Conservation (phyloP, 2,888 invertebrate species). For the Ophion ventricosus region DNA sequence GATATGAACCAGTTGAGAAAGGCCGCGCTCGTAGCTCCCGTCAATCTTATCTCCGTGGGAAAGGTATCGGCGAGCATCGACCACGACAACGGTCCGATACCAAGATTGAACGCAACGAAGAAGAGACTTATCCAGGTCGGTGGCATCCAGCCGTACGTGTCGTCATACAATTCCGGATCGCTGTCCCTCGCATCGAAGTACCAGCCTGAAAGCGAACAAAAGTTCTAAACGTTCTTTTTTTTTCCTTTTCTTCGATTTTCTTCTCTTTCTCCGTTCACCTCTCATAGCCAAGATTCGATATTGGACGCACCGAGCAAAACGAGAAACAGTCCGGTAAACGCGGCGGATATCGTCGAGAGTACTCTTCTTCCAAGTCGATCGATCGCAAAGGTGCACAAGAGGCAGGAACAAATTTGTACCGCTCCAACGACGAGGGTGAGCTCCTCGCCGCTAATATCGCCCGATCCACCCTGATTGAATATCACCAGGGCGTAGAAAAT, state of each 20-base stretch:
- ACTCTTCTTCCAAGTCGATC: constrained; percentile 75
- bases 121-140: constrained; percentile 73
- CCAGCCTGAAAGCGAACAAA: constrained; percentile 71
- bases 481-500: constrained; percentile 75
- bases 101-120: constrained; percentile 76
- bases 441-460: constrained; percentile 73
- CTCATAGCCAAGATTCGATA: not conserved
- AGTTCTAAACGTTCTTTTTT: not conserved
- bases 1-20: constrained; percentile 75
- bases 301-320: constrained; percentile 74
- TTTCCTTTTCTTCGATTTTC: no score
- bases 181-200: constrained; percentile 71
- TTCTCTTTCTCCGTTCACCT: not conserved
- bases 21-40: constrained; percentile 68
- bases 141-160: constrained; percentile 77
- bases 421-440: constrained; percentile 75
- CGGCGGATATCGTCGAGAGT: constrained; percentile 74
- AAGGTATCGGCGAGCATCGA: constrained; percentile 77
- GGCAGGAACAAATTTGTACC: constrained; percentile 74
- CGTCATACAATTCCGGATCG: constrained; percentile 75
- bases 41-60: constrained; percentile 73
- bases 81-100: constrained; percentile 79
- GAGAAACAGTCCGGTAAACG: constrained; percentile 75
- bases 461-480: constrained; percentile 76
- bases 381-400: constrained; percentile 72